Conservation (phyloP, 2,888 invertebrate genomes). For the Synanthedon formicaeformis region DNA sequence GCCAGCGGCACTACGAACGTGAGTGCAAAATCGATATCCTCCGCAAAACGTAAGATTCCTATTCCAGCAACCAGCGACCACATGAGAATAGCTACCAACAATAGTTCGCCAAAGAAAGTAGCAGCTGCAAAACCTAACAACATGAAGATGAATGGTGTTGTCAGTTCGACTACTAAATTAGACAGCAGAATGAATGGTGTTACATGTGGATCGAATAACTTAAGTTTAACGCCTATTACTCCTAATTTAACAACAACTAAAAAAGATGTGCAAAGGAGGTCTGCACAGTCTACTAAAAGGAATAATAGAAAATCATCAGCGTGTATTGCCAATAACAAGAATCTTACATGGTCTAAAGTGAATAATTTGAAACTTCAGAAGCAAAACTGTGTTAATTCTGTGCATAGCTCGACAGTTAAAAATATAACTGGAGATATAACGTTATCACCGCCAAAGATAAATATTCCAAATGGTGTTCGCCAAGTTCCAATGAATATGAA, state of each 20-base stretch:
- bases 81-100: constrained; percentile 29
- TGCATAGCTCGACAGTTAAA: constrained; percentile 20
- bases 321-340: constrained; percentile 61
- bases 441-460: constrained; percentile 51
- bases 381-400: constrained; percentile 47
- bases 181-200: constrained; percentile 63
- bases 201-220: constrained; percentile 59
- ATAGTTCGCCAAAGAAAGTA: constrained; percentile 34
- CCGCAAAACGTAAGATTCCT: constrained; percentile 37
- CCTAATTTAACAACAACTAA: constrained; percentile 34
- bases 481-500: constrained; percentile 53
- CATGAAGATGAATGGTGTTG: constrained; percentile 40
- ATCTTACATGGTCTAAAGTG: constrained; percentile 61
- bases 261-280: constrained; percentile 41
- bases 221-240: constrained; percentile 38
- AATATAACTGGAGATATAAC: constrained; percentile 31
- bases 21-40: constrained; percentile 23
- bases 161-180: constrained; percentile 57
- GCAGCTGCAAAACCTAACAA: constrained; percentile 30
- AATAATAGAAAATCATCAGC: constrained; percentile 60
- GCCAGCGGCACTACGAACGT: constrained; percentile 33
- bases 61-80: constrained; percentile 36
- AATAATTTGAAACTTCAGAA: constrained; percentile 58
- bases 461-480: constrained; percentile 51
- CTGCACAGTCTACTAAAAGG: constrained; percentile 32